Base-by-base conservation (phyloP, 1,140 invertebrate species). In the Bombus waltoni region DNA sequence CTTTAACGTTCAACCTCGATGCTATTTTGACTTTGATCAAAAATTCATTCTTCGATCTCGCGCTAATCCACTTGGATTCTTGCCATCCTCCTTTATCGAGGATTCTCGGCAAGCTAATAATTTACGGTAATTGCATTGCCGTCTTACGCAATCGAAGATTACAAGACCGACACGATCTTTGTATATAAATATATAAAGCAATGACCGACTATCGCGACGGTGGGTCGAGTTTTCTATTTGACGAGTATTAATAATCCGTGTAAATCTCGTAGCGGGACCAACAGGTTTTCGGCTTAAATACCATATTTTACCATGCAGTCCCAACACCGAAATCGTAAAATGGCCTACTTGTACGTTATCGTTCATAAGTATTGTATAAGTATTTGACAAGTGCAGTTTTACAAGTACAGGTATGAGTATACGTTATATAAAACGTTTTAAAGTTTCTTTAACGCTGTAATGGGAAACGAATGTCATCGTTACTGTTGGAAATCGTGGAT, bases 191-290 rank as follows among this genome's bases (percentile, higher is more conserved):
- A 28, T 38, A 38, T 66, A 44, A 25, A 25, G n/a, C 15, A 4
- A 53, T 35, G 15, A 13, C 18, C 10, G 25, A 22, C 32, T 38
- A n/a, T 57, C 40, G 22, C 9, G 25, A 47, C 35, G 53, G 25
- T 59, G 18, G 65, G 8, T 81, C 66, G 35, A n/a, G 65, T 78
- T 73, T 83, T 59, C 18, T 35, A 77, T 62, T 66, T 80, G 44
- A 87, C 53, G 38, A 47, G 40, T 59, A 74, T 70, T 89, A 83
- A 89, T 89, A 35, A 72, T 6, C 59, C 53, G 38, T 47, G 76
- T 83, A 84, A 84, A 90, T 89, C 65, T 83, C 57, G 18, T 22
- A 38, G 42, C 80, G 75, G 38, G n/a, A 28, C n/a, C 53, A 86
- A 79, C 86, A 65, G 74, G 68, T 85, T 87, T 83, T 42, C 22